Conservation (phyloP, 2,888 invertebrate species). For the Pterobdella sp. region DNA sequence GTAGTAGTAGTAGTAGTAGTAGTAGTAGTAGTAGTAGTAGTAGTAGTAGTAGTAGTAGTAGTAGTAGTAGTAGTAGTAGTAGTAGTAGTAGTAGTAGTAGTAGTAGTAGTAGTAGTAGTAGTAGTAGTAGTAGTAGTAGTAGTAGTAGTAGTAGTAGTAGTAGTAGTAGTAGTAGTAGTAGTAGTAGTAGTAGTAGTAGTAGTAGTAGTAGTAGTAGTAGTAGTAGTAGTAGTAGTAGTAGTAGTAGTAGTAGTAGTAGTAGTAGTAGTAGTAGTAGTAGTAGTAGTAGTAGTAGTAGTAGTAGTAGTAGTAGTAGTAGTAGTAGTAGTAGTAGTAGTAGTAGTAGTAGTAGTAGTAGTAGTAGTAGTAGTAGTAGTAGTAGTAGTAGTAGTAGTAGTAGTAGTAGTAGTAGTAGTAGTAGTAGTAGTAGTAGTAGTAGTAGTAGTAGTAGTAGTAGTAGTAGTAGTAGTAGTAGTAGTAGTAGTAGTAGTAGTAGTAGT, state of each 20-base stretch:
- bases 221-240: slow-evolving; percentile 11
- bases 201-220: slow-evolving; percentile 11
- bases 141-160: slow-evolving; percentile 11
- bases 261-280: slow-evolving; percentile 11
- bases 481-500: slow-evolving; percentile 11
- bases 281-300: slow-evolving; percentile 11
- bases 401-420: slow-evolving; percentile 11
- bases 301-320: slow-evolving; percentile 11
- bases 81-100: slow-evolving; percentile 11
- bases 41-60: slow-evolving; percentile 11
- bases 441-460: slow-evolving; percentile 11
- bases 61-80: slow-evolving; percentile 11
- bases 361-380: slow-evolving; percentile 11
- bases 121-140: slow-evolving; percentile 11
- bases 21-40: slow-evolving; percentile 11
- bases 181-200: slow-evolving; percentile 11
- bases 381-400: slow-evolving; percentile 11
- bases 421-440: slow-evolving; percentile 11
- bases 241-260: slow-evolving; percentile 11
- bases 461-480: slow-evolving; percentile 11
- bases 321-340: slow-evolving; percentile 11
- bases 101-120: slow-evolving; percentile 11
- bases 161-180: slow-evolving; percentile 11
- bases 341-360: slow-evolving; percentile 11
- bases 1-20: slow-evolving; percentile 11